phyloP scores from a whole-genome alignment of 1,140 invertebrate genomes.

The Drosophila asahinai region DNA sequence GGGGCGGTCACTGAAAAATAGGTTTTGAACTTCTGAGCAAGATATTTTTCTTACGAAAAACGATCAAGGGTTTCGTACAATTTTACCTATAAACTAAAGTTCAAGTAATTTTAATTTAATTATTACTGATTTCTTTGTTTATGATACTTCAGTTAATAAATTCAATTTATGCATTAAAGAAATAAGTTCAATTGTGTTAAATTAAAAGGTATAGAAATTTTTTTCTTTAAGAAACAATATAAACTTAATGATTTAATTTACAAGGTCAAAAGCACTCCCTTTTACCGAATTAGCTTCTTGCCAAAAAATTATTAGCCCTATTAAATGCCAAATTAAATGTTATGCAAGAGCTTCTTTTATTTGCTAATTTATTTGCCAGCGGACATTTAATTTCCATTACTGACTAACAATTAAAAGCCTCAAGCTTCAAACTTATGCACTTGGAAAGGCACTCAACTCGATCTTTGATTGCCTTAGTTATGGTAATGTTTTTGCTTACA shows the following conservation, averaged over 20 bases:
- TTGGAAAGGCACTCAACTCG: slow-evolving; percentile 6
- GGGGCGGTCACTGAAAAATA: background rate
- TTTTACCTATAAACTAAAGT: too few species aligned
- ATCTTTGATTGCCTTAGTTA: slow-evolving; percentile 26
- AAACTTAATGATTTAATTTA: too few species aligned
- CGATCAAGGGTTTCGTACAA: too few species aligned
- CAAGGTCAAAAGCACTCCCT: background rate
- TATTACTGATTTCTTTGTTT: too few species aligned
- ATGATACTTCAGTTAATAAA: too few species aligned
- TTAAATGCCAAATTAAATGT: slow-evolving; percentile 8
- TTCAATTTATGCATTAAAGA: too few species aligned
- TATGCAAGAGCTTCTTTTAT: slow-evolving; percentile 4
- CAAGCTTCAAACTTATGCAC: slow-evolving; percentile 2
- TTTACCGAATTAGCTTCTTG: background rate
- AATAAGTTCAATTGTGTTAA: too few species aligned
- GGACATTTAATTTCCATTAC: slow-evolving; percentile 17
- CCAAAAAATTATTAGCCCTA: background rate
- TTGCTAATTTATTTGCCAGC: slow-evolving; percentile 6
- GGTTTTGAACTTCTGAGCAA: too few species aligned
- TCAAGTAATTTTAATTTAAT: too few species aligned
- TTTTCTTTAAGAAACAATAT: too few species aligned
- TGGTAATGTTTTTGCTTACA: slow-evolving; percentile 10
- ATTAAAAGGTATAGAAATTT: too few species aligned
- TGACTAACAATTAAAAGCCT: slow-evolving; percentile 6
- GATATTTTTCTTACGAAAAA: too few species aligned